These are phyloP conservation scores for Protonibea diacanthus DNA, from an alignment of 2,797 vertebrate species.

Conservation along the genomic window DNA sequence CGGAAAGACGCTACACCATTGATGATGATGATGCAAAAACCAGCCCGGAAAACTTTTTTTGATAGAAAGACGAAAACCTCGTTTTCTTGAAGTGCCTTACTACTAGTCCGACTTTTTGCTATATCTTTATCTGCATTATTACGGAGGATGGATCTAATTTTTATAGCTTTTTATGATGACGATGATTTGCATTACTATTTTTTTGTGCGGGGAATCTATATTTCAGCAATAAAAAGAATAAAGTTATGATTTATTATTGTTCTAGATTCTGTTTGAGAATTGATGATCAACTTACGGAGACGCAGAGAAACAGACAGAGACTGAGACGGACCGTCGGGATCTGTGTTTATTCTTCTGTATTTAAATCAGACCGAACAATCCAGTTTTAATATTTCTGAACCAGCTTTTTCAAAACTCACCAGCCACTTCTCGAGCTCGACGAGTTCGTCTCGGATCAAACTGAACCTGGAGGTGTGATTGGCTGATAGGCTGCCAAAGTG, in stretches of 20 bases:
- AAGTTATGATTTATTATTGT: conserved; percentile 86
- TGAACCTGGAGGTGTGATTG: background rate
- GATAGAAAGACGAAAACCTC: conserved; percentile 73
- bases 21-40: conserved; percentile 64
- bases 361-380: conserved; percentile 48
- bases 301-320: conserved; percentile 32
- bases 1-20: conserved; percentile 51
- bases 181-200: conserved; percentile 86
- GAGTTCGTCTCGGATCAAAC: background rate
- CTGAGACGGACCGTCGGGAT: conserved; percentile 24
- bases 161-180: conserved; percentile 86
- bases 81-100: conserved; percentile 95
- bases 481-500: conserved; percentile 10
- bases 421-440: background rate
- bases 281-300: conserved; percentile 83
- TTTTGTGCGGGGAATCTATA: conserved; percentile 80
- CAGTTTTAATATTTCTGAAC: conserved; percentile 9
- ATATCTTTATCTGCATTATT: conserved; percentile 87
- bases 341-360: conserved; percentile 68
- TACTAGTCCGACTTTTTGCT: conserved; percentile 88
- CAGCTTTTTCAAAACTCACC: conserved; percentile 17
- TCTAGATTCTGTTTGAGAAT: conserved; percentile 79
- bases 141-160: conserved; percentile 82
- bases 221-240: conserved; percentile 89
- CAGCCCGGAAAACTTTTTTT: conserved; percentile 49